Evolutionary conservation across 2,113 vertebrate species (phyloP).

Genomic region (Rhegmatorhina hoffmannsi): DNA sequence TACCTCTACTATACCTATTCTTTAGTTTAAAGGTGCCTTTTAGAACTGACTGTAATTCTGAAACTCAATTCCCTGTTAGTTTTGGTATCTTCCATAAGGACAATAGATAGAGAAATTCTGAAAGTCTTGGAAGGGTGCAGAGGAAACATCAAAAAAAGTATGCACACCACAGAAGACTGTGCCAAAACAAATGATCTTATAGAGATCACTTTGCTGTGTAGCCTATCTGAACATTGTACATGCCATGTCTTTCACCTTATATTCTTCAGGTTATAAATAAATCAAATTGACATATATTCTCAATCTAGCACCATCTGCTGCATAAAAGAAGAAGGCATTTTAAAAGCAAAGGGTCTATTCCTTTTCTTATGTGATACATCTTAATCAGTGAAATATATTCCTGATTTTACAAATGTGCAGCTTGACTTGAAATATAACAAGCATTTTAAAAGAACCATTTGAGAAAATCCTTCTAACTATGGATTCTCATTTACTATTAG

Average conservation of each 20-base stretch:
- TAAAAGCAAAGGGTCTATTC: neutral
- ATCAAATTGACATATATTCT: slow-evolving; percentile 67
- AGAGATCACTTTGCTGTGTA: slow-evolving; percentile 2
- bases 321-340: neutral
- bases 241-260: slow-evolving; percentile 21
- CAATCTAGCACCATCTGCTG: slow-evolving; percentile 71
- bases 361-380: neutral
- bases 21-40: neutral
- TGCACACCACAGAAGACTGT: slow-evolving; percentile 16
- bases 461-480: neutral
- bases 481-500: neutral
- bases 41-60: neutral
- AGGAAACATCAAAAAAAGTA: slow-evolving; percentile 14
- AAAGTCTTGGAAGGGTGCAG: neutral
- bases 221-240: slow-evolving; percentile 39
- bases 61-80: neutral
- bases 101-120: neutral
- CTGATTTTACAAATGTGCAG: neutral
- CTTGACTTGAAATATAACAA: neutral
- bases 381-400: neutral
- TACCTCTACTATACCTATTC: neutral
- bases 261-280: slow-evolving; percentile 51
- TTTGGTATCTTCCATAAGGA: neutral
- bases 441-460: neutral
- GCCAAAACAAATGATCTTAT: slow-evolving; percentile 46